Evolutionary conservation across 2,113 vertebrate genomes (phyloP).

Genomic region (Albula goreensis): DNA sequence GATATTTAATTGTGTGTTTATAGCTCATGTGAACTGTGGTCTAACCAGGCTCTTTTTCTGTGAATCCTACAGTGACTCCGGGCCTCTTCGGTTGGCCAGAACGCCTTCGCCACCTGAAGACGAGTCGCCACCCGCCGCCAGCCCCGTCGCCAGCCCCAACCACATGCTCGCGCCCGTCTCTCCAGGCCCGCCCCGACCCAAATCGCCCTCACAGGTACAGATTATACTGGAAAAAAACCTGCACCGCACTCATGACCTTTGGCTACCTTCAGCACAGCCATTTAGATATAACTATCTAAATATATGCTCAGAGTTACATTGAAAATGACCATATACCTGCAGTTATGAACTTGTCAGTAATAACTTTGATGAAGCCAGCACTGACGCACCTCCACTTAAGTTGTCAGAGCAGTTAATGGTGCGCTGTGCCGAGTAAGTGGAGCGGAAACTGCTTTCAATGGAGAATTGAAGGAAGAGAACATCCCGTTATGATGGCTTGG

Average conservation of each 20-base stretch:
- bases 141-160: conserved; percentile 82
- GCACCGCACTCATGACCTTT: not conserved
- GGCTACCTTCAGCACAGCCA: too few species aligned
- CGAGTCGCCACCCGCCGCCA: conserved; percentile 79
- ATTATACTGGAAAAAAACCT: not conserved
- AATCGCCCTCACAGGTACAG: conserved; percentile 88
- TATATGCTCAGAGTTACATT: too few species aligned
- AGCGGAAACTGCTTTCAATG: too few species aligned
- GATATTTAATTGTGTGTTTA: not conserved
- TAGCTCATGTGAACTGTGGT: not conserved
- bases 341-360: too few species aligned
- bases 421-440: too few species aligned
- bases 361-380: too few species aligned
- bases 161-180: conserved; percentile 83
- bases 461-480: too few species aligned
- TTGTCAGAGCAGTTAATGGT: too few species aligned
- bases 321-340: too few species aligned
- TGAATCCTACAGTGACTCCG: conserved; percentile 79
- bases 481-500: too few species aligned
- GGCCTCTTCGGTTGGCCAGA: conserved; percentile 89
- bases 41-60: not conserved
- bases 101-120: conserved; percentile 90
- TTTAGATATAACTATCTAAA: too few species aligned
- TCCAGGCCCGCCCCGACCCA: conserved; percentile 84
- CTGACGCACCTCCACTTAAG: too few species aligned